These are phyloP conservation scores for Myioborus miniatus DNA, from an alignment of 2,797 vertebrate genomes.

Conservation along the genomic window DNA sequence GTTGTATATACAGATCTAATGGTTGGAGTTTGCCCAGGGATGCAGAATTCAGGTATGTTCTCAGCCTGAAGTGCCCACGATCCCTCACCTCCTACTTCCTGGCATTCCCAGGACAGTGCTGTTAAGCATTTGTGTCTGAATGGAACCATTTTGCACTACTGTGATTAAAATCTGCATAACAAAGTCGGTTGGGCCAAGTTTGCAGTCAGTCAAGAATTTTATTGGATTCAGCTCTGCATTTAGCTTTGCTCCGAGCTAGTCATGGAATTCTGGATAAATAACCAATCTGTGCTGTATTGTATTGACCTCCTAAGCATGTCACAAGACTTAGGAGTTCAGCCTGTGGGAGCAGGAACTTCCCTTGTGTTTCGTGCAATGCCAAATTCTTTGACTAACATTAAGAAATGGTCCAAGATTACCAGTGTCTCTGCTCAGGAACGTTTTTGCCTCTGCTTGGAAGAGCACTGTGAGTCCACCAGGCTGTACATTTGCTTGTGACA, in stretches of 20 bases:
- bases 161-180: constrained; percentile 9
- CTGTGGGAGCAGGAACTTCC: background rate
- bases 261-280: background rate
- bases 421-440: background rate
- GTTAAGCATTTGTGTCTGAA: rapidly evolving
- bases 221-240: background rate
- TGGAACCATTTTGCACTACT: background rate
- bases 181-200: background rate
- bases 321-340: background rate
- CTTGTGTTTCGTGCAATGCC: background rate
- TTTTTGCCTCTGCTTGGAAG: background rate
- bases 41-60: background rate
- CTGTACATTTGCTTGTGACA: constrained; percentile 22
- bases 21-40: background rate
- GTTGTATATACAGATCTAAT: background rate
- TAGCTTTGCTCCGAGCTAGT: background rate
- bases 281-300: background rate
- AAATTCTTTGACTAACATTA: background rate
- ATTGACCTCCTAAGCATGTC: background rate
- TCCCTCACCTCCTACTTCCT: background rate
- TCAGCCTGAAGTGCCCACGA: background rate
- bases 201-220: constrained; percentile 17
- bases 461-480: background rate
- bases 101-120: background rate
- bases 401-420: background rate